Evolutionary conservation across 2,888 invertebrate species (phyloP).

Genomic region (Boloria selene): DNA sequence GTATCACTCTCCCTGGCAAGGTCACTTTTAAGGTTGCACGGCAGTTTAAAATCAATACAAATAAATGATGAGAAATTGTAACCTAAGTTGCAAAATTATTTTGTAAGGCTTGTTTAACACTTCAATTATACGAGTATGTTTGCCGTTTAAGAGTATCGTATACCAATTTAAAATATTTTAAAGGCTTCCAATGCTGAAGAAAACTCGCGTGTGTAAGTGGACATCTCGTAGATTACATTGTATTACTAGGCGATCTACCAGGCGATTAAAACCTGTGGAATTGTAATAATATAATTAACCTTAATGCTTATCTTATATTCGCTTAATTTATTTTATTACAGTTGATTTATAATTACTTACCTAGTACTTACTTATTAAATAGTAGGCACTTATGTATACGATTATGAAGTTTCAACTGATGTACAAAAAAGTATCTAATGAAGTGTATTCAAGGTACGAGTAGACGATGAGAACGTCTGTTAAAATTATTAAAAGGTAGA

Average conservation of each 20-base stretch:
- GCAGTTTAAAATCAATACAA: constrained; percentile 25
- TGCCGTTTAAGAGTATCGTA: no score
- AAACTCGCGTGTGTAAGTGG: neutral
- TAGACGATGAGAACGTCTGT: neutral
- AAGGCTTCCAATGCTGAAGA: constrained; percentile 7
- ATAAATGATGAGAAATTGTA: constrained; percentile 8
- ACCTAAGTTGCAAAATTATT: neutral
- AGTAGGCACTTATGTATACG: neutral
- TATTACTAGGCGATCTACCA: constrained; percentile 3
- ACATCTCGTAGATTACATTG: constrained; percentile 8
- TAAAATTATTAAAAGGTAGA: constrained; percentile 1
- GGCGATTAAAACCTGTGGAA: neutral
- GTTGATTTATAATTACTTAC: neutral
- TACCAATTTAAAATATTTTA: neutral
- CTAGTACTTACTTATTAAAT: neutral
- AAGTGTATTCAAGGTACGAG: neutral
- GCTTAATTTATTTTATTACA: no score
- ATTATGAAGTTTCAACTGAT: no score
- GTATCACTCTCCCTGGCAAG: constrained; percentile 59
- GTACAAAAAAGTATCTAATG: neutral
- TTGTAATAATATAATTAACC: neutral
- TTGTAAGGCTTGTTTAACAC: neutral
- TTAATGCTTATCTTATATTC: neutral
- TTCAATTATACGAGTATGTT: neutral
- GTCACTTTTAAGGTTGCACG: constrained; percentile 43